A percentile compares a stretch with the other conserved stretches of the same genome.
phyloP scores from a whole-genome alignment of 2,113 vertebrate species.

The Balaeniceps rex region DNA sequence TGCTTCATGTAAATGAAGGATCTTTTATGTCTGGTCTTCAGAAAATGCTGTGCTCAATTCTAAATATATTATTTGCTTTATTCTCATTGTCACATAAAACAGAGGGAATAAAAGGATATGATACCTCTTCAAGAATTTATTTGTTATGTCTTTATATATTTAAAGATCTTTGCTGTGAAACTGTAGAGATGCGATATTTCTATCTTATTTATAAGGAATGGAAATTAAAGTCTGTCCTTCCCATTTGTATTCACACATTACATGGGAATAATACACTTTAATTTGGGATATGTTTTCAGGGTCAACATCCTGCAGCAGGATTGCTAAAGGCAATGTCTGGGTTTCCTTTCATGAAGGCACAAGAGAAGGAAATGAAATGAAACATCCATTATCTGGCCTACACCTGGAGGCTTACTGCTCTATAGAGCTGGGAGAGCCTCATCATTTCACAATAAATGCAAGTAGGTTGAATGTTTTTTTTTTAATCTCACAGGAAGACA shows the following conservation, averaged over 20 bases:
- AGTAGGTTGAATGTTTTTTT: neutral
- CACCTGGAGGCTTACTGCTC: neutral
- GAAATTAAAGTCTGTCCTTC: neutral
- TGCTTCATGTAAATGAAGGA: neutral
- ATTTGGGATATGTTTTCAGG: neutral
- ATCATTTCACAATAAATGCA: neutral
- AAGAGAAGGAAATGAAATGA: slow-evolving; percentile 10
- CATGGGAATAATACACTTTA: neutral
- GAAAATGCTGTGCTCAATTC: neutral
- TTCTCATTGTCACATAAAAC: neutral
- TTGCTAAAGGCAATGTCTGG: neutral
- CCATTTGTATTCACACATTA: neutral
- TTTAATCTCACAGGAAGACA: neutral
- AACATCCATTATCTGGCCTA: slow-evolving; percentile 26
- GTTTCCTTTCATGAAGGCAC: neutral
- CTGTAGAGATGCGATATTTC: neutral
- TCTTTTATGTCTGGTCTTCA: neutral
- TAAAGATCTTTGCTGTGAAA: neutral
- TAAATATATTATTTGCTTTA: neutral
- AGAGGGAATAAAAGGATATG: neutral
- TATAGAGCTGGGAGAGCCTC: neutral
- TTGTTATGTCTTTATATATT: neutral
- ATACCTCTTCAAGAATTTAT: neutral
- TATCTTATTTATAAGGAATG: neutral
- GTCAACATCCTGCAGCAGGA: neutral